Conservation (phyloP, 2,797 vertebrate species). For the Macropus fuliginosus region DNA sequence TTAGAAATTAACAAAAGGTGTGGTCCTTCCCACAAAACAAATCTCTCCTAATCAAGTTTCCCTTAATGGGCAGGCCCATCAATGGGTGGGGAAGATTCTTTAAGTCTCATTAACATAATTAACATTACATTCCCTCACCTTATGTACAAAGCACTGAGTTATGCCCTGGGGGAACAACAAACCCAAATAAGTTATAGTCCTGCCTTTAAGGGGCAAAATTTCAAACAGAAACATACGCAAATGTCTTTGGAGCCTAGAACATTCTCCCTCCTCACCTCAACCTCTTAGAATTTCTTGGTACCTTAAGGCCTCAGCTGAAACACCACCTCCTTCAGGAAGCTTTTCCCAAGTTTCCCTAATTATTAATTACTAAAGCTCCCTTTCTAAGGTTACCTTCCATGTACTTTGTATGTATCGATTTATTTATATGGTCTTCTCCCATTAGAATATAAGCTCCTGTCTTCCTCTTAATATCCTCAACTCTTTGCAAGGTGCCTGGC, state of each 20-base stretch:
- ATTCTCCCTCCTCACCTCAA: not conserved
- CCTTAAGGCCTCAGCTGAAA: not conserved
- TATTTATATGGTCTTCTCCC: not conserved
- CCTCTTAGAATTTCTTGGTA: not conserved
- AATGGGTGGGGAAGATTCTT: too few species aligned
- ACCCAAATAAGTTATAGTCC: not conserved
- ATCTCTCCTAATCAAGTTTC: too few species aligned
- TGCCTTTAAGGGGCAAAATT: not conserved
- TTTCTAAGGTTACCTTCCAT: too few species aligned
- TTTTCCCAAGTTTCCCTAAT: not conserved
- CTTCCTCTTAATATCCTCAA: not conserved
- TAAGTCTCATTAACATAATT: too few species aligned
- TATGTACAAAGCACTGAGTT: not conserved
- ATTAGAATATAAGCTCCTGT: not conserved
- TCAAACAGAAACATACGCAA: not conserved
- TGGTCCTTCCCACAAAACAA: too few species aligned
- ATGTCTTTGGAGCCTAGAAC: not conserved
- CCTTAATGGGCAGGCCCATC: too few species aligned
- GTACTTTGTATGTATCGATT: not conserved
- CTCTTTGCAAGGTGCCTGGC: not conserved
- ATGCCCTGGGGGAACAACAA: not conserved
- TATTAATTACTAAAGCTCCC: not conserved
- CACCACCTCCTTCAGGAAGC: not conserved
- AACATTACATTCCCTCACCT: not conserved
- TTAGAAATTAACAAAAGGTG: too few species aligned